phyloP scores from a whole-genome alignment of 2,113 vertebrate genomes.

The Pelodiscus sinensis region DNA sequence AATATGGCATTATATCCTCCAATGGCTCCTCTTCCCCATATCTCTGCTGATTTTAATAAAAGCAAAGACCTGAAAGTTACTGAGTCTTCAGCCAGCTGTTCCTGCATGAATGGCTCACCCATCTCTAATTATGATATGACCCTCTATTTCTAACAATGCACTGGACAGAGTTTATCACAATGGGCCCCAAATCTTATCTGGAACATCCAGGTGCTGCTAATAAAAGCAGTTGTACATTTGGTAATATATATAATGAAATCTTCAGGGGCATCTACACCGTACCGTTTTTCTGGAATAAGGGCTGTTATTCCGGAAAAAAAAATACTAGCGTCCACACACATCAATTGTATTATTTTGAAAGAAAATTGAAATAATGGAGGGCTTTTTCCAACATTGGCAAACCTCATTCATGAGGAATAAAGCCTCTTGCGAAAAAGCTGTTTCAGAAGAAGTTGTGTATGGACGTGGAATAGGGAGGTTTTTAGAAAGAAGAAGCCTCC shows the following conservation, averaged over 20 bases:
- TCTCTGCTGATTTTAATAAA: neutral
- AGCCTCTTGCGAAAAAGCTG: too few species aligned
- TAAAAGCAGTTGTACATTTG: neutral
- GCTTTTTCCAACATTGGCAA: too few species aligned
- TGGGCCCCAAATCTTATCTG: neutral
- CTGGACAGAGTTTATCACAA: neutral
- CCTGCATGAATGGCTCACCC: neutral
- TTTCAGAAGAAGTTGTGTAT: too few species aligned
- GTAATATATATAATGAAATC: neutral
- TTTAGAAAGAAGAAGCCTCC: too few species aligned
- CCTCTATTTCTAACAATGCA: neutral
- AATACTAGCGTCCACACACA: too few species aligned
- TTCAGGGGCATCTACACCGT: neutral
- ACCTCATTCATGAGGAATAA: too few species aligned
- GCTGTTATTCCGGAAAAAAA: too few species aligned
- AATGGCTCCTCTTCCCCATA: rapidly evolving
- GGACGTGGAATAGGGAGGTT: too few species aligned
- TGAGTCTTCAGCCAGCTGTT: neutral
- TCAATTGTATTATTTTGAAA: too few species aligned
- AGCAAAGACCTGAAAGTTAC: neutral
- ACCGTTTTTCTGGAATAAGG: too few species aligned
- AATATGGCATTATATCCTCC: neutral
- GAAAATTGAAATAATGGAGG: too few species aligned
- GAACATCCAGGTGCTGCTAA: neutral
- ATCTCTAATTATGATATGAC: neutral